Base-by-base conservation (phyloP, 2,113 vertebrate species). In the Rutilus rutilus region DNA sequence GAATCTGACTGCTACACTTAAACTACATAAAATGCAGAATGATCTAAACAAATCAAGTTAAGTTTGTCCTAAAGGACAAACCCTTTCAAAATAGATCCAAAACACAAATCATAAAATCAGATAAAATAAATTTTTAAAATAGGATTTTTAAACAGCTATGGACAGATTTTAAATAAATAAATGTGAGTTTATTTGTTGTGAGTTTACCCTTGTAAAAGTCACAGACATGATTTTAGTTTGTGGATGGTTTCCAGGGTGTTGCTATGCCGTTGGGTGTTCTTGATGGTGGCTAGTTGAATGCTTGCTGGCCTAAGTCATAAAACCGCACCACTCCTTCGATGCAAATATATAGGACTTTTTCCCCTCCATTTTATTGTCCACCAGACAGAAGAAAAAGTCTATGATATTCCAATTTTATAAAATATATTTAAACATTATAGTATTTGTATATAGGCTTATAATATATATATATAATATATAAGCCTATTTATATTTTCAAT, bases 1-100 rank as follows among this genome's bases (percentile, higher is more conserved):
- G 74, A 78, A 60, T 80, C 60, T 27, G 6, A 36, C 57, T 67
- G 77, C 39, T 73, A 84, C 76, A 74, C 42, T 52, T 65, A 54
- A 64, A 59, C 47, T 36, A 54, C 23, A 39, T 39, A 59, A 36
- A 78, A 36, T 59, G 17, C 19, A 59, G 50, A 78, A 57, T 57
- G 6, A 52, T 78, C 54, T 23, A 78, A 74, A 47, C 39, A 25
- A 42, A 74, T 74, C 42, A 8, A 9, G n/a, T 47, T 50, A 17
- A 3, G n/a, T 25, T 74, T 14, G 0, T 17, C 71, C 39, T 74
- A n/a, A 12, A 74, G 23, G 42, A 74, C 42, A 74, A 33, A 54
- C 6, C 27, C 25, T 36, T 78, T 78, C 17, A 57, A 23, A 78
- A 36, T 21, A 57, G 10, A 54, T 21, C 25, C 73, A 76, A 50